Evolutionary conservation across 2,888 invertebrate genomes (phyloP).

Genomic region (Calliphora vomitoria): DNA sequence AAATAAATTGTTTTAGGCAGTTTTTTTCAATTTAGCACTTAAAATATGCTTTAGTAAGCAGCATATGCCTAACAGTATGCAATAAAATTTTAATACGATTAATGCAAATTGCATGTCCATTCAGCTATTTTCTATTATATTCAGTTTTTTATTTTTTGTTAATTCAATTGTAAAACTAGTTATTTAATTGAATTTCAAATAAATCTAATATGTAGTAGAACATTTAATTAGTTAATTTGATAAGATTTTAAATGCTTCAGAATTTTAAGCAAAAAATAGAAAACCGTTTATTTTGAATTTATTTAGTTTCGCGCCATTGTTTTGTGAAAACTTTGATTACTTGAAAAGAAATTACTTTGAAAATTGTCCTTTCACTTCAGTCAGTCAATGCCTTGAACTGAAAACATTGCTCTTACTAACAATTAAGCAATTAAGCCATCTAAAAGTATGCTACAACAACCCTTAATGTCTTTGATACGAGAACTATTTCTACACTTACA

Average conservation of each 20-base stretch:
- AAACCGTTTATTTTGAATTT: neutral
- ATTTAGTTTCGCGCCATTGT: constrained; percentile 28
- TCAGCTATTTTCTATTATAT: neutral
- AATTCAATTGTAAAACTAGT: neutral
- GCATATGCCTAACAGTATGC: constrained; percentile 13
- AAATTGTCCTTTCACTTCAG: constrained; percentile 64
- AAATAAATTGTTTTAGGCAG: neutral
- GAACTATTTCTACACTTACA: constrained; percentile 34
- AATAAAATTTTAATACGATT: constrained; percentile 12
- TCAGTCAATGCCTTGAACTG: constrained; percentile 70
- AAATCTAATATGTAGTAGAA: neutral
- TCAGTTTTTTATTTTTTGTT: neutral
- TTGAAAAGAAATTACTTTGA: constrained; percentile 59
- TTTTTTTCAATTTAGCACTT: constrained; percentile 17
- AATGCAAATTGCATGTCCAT: neutral
- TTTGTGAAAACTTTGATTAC: constrained; percentile 36
- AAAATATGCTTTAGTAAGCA: constrained; percentile 10
- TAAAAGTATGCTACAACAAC: constrained; percentile 64
- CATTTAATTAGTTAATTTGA: constrained; percentile 23
- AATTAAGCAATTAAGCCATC: constrained; percentile 72
- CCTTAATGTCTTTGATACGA: constrained; percentile 38
- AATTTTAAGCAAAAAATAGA: neutral
- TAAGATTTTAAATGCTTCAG: neutral
- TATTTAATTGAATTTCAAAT: constrained; percentile 7
- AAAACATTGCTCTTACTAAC: constrained; percentile 72